Conservation (phyloP, 2,113 vertebrate species). For the Cyprinodon tularosa region DNA sequence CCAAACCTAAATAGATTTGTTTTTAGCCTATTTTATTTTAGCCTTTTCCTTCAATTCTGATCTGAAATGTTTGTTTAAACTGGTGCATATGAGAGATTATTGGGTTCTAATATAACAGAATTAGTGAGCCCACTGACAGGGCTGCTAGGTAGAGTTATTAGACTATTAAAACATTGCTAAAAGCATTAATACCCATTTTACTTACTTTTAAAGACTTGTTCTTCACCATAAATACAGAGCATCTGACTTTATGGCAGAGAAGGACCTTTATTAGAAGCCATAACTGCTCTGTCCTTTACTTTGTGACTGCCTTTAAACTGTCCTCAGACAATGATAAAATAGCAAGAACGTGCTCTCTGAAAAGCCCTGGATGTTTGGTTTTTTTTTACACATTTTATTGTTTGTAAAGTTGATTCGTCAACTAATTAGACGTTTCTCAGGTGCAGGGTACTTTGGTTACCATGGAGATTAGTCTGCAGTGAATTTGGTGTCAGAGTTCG, state of each 20-base stretch:
- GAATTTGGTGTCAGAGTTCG: constrained; percentile 14
- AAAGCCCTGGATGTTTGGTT: background rate
- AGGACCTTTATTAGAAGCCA: constrained; percentile 11
- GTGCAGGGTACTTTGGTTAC: constrained; percentile 41
- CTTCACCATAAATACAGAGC: constrained; percentile 3
- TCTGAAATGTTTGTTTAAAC: background rate
- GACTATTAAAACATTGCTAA: background rate
- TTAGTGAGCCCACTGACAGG: background rate
- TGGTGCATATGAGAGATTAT: background rate
- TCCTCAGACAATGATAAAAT: constrained; percentile 10
- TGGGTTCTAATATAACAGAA: background rate
- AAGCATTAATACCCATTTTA: background rate
- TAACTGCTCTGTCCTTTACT: background rate
- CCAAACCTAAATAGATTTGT: no score
- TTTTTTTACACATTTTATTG: background rate
- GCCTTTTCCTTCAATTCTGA: background rate
- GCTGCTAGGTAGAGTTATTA: background rate
- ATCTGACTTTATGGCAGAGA: background rate
- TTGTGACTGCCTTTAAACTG: background rate
- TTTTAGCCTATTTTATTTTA: no score
- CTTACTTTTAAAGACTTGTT: background rate
- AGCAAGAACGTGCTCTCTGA: background rate
- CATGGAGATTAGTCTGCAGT: constrained; percentile 38
- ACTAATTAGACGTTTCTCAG: constrained; percentile 1
- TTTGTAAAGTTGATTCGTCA: constrained; percentile 17